These are phyloP conservation scores for Casuarius casuarius DNA, from an alignment of 2,113 vertebrate genomes.

Conservation along the genomic window DNA sequence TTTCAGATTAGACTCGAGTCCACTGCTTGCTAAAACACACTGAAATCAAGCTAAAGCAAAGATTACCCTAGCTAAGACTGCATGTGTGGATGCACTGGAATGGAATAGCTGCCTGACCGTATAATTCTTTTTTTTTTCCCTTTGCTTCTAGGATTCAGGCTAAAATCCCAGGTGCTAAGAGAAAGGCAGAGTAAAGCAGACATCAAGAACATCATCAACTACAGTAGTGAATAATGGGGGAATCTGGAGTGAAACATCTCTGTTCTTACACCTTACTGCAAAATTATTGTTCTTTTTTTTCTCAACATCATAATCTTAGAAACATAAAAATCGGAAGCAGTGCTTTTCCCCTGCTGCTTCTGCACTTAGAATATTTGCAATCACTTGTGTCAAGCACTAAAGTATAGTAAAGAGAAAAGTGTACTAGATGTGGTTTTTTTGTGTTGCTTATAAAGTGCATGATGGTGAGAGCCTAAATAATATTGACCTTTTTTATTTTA, in stretches of 20 bases:
- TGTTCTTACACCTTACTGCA: conserved; percentile 80
- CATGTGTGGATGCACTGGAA: background rate
- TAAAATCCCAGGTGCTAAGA: conserved; percentile 97
- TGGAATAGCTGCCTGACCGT: background rate
- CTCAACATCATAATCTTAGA: conserved; percentile 84
- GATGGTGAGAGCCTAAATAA: conserved; percentile 90
- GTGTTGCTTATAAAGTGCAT: conserved; percentile 98
- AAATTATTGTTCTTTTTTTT: conserved; percentile 78
- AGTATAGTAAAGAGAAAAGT: conserved; percentile 87
- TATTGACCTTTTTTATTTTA: conserved; percentile 79
- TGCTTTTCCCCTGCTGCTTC: conserved; percentile 78
- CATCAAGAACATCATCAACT: conserved; percentile 27
- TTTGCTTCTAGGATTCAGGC: conserved; percentile 89
- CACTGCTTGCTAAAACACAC: background rate
- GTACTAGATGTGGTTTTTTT: conserved; percentile 89
- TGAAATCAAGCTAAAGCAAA: background rate
- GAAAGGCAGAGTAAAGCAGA: conserved; percentile 90
- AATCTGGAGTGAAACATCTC: conserved; percentile 77
- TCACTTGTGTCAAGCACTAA: conserved; percentile 88
- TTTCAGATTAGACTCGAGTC: background rate
- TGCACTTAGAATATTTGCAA: conserved; percentile 84
- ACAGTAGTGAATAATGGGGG: conserved; percentile 62
- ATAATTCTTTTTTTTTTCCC: background rate
- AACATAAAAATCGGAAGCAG: conserved; percentile 76
- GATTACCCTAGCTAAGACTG: background rate